Percentiles rank a stretch among this genome's conserved stretches.
Conservation (phyloP, 1,140 invertebrate species). For the Halesus radiatus region DNA sequence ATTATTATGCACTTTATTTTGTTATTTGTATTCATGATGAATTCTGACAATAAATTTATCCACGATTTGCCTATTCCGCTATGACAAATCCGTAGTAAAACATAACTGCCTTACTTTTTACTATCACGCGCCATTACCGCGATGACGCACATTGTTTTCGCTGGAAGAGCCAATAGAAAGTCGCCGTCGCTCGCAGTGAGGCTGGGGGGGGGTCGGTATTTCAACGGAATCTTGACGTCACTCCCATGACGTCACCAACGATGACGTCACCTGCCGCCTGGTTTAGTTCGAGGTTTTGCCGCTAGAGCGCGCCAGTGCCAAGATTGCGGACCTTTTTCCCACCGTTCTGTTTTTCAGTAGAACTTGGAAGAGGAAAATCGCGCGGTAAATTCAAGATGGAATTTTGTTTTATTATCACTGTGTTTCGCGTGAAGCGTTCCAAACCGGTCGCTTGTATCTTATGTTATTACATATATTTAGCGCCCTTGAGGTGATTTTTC, state of each 20-base stretch:
- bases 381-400: conserved; percentile 25
- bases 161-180: conserved; percentile 44
- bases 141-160: conserved; percentile 45
- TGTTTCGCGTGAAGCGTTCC: neutral
- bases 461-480: no score
- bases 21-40: neutral
- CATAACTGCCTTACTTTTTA: conserved; percentile 6
- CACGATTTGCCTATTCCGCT: neutral
- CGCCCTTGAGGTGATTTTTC: no score
- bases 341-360: neutral
- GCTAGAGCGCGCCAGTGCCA: conserved; percentile 25
- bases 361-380: conserved; percentile 20
- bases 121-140: conserved; percentile 31
- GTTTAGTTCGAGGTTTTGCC: conserved; percentile 31
- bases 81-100: conserved; percentile 2
- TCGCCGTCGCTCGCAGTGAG: conserved; percentile 2
- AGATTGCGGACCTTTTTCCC: neutral
- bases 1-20: no score
- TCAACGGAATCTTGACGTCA: conserved; percentile 44
- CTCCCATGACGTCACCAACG: conserved; percentile 27
- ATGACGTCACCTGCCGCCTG: conserved; percentile 38
- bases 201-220: conserved; percentile 8
- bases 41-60: neutral
- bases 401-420: neutral
- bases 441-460: neutral